A percentile compares a stretch with the other conserved stretches of the same genome.
Conservation (phyloP, 2,113 vertebrate species). For the Aythya baeri region DNA sequence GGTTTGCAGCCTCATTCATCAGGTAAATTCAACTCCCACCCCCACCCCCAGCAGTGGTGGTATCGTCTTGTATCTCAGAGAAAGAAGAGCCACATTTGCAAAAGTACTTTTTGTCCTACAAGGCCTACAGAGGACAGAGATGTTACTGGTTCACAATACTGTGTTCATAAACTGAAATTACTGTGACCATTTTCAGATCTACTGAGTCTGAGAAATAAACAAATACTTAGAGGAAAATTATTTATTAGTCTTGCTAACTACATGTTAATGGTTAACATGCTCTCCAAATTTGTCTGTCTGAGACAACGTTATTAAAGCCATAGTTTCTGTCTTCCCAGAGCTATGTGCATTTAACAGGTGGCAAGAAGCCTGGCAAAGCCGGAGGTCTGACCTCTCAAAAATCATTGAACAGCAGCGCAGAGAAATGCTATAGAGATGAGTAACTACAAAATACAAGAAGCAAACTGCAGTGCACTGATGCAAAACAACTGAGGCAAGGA, state of each 20-base stretch:
- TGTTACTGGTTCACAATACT: background rate
- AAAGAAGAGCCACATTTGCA: background rate
- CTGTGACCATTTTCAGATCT: background rate
- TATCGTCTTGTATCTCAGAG: background rate
- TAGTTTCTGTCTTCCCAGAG: background rate
- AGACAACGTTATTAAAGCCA: background rate
- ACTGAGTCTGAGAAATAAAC: background rate
- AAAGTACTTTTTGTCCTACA: background rate
- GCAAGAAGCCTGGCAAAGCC: background rate
- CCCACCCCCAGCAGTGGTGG: too few relatives aligned
- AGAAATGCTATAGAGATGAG: background rate
- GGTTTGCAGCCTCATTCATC: background rate
- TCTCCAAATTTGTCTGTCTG: background rate
- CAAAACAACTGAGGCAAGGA: background rate
- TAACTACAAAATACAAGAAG: background rate
- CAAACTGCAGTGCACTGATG: background rate
- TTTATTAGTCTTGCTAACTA: fast-evolving
- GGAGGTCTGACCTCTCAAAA: background rate
- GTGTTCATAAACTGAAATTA: background rate
- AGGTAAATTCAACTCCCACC: background rate
- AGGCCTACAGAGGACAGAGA: background rate
- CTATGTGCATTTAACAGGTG: background rate
- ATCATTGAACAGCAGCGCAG: background rate
- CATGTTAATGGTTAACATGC: background rate
- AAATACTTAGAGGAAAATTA: background rate